Evolutionary conservation across 2,113 vertebrate genomes (phyloP), one percentile per base, ranked within the genome.

Genomic region (Odontesthes bonariensis): DNA sequence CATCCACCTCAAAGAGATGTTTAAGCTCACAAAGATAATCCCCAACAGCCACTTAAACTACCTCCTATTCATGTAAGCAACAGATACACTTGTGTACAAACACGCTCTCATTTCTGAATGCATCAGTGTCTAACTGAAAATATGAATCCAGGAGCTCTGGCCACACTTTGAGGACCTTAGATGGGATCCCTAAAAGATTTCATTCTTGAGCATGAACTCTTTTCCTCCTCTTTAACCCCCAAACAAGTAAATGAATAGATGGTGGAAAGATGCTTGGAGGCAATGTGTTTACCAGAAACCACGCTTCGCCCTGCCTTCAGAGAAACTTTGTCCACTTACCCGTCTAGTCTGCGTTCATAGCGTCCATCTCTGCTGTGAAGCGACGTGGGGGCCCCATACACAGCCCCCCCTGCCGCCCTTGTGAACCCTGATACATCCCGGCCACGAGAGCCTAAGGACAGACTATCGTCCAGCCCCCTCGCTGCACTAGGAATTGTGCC

Each of bases 351-450:
- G 91, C 94, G 97, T 95, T 99, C 98, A 99, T 99, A 99, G 95
- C 98, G 98, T 97, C 98, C 98, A 95, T 99, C 98, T 95, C 98
- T 97, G 97, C 95, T 96, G 97, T 99, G 98, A 92, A 99, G 96
- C 75, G 98, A 96, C 92, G 96, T 94, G 56, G 97, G 96, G 84
- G 98, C 95, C 47, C 94, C 98, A 76, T 98, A 99, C 90, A 97
- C 94, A 61, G 96, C 93, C 87, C 98, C 97, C 92, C 96, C 97
- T n/a, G 97, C 94, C 95, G 96, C 96, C 95, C 98, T 96, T 95
- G 97, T 96, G 98, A 99, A 99, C 95, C 97, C 97, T 95, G 98
- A 96, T 96, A 99, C 97, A 94, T 99, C 98, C 96, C 98, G 97
- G 95, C 95, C 96, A 62, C 92, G 92, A 78, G 92, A 86, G 94